Conservation (phyloP, 2,888 invertebrate genomes). For the Oligia fasciuncula region DNA sequence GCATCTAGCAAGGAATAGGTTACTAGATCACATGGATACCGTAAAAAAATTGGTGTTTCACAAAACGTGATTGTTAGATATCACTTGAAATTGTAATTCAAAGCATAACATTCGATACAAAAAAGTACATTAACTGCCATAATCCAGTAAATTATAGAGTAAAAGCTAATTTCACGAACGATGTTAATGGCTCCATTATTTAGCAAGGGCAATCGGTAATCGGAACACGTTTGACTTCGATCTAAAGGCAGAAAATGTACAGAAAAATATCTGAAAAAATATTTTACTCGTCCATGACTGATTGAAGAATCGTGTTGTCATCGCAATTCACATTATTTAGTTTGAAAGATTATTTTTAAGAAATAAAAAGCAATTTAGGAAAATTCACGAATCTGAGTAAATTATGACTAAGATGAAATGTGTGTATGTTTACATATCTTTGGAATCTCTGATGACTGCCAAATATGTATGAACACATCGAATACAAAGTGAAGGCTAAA, state of each 20-base stretch:
- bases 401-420: not conserved
- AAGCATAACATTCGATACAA: slow-evolving; percentile 18
- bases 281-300: not conserved
- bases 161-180: slow-evolving; percentile 43
- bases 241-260: slow-evolving; percentile 11
- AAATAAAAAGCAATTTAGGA: not conserved
- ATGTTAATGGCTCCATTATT: slow-evolving; percentile 43
- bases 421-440: not conserved
- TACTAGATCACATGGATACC: not conserved
- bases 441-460: no score
- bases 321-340: not conserved
- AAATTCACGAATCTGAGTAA: not conserved
- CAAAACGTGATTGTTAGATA: not conserved
- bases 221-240: slow-evolving; percentile 33
- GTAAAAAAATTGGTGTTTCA: not conserved
- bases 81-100: slow-evolving; percentile 31
- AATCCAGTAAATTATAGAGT: slow-evolving; percentile 26
- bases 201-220: slow-evolving; percentile 26
- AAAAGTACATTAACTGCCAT: slow-evolving; percentile 14
- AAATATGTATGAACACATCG: not conserved
- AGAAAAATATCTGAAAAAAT: slow-evolving; percentile 11
- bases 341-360: not conserved
- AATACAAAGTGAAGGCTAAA: not conserved
- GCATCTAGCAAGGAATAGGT: not conserved
- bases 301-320: not conserved